Evolutionary conservation across 64 coral and sea anemone genomes (phyloP).

Genomic region (Hydrozoanthus tunicans): DNA sequence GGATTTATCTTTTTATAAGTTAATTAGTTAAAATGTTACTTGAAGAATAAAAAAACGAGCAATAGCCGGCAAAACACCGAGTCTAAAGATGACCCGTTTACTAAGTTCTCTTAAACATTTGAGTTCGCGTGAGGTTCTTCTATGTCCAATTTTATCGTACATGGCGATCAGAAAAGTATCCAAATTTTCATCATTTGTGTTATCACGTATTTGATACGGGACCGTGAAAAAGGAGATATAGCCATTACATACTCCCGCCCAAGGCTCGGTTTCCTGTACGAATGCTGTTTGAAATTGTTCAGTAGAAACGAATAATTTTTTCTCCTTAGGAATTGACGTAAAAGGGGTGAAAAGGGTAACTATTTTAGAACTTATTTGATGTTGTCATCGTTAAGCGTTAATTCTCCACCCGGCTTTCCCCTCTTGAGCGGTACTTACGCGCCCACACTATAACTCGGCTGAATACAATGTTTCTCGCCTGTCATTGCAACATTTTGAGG

Average conservation of each 20-base stretch:
- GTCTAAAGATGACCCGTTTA: too few species aligned
- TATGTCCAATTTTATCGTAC: neutral
- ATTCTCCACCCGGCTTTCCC: slow-evolving; percentile 16
- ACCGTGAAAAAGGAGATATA: slow-evolving; percentile 20
- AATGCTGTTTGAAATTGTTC: too few species aligned
- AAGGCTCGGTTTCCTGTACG: slow-evolving; percentile 5
- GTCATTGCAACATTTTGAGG: slow-evolving; percentile 16
- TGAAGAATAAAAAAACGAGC: too few species aligned
- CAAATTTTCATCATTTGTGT: slow-evolving; percentile 15
- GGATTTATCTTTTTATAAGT: too few species aligned
- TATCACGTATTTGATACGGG: slow-evolving; percentile 35
- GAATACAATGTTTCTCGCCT: neutral
- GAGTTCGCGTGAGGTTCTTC: neutral
- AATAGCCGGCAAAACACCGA: neutral
- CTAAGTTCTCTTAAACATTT: neutral
- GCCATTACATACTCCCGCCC: neutral
- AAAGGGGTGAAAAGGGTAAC: slow-evolving; percentile 13
- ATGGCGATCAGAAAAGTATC: neutral
- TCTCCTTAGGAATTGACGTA: neutral
- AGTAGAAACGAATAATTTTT: too few species aligned
- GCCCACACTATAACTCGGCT: neutral
- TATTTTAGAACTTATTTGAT: neutral
- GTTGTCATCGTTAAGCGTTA: slow-evolving; percentile 4
- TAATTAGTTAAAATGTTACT: too few species aligned
- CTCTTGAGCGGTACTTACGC: slow-evolving; percentile 1